phyloP scores from a whole-genome alignment of 2,888 invertebrate genomes.

The Brenthis hecate region DNA sequence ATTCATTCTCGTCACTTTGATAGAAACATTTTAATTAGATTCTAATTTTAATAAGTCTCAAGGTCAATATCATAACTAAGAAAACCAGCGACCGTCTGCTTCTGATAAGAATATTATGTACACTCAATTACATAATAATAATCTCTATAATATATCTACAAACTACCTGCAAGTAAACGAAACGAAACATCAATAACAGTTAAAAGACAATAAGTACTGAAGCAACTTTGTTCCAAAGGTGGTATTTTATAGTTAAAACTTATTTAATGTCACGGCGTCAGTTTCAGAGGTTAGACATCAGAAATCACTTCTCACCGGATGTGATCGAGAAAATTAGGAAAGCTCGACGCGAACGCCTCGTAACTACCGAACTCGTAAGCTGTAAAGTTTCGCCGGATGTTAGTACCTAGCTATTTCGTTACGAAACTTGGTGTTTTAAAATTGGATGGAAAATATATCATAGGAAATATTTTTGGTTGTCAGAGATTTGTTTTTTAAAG shows the following conservation, averaged over 20 bases:
- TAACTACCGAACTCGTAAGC: conserved; percentile 19
- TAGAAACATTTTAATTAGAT: too few relatives aligned
- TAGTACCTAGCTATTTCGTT: conserved; percentile 1
- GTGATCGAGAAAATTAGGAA: conserved; percentile 39
- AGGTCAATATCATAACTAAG: too few relatives aligned
- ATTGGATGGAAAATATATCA: conserved; percentile 3
- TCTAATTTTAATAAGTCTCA: too few relatives aligned
- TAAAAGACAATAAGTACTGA: background rate
- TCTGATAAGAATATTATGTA: too few relatives aligned
- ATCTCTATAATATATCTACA: too few relatives aligned
- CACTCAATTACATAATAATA: too few relatives aligned
- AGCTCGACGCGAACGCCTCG: conserved; percentile 34
- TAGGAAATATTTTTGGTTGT: too few relatives aligned
- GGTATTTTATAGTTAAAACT: conserved; percentile 9
- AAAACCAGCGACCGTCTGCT: too few relatives aligned
- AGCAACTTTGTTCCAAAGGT: conserved; percentile 5
- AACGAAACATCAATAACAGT: too few relatives aligned
- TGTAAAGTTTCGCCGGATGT: conserved; percentile 22
- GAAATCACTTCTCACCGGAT: conserved; percentile 39
- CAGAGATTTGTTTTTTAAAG: too few relatives aligned
- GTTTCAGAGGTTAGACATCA: conserved; percentile 34
- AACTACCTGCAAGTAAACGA: too few relatives aligned
- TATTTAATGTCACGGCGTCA: conserved; percentile 23
- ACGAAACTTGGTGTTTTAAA: conserved; percentile 16
- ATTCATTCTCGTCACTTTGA: too few relatives aligned